Evolutionary conservation across 2,888 invertebrate genomes (phyloP).

Genomic region (Tanypteryx hageni): DNA sequence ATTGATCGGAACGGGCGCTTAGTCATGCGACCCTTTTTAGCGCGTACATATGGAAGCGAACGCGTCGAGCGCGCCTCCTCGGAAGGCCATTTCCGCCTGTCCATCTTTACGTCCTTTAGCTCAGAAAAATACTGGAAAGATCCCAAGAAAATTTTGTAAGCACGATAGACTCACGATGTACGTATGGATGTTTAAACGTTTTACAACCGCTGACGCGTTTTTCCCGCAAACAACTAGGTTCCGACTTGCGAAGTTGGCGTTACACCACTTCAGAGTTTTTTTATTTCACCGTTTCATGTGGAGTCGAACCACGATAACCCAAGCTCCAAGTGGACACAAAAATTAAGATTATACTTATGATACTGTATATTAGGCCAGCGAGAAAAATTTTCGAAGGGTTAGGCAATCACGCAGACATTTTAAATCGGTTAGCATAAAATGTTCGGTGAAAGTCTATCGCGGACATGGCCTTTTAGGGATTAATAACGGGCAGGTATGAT

Average conservation of each 20-base stretch:
- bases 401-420: no score
- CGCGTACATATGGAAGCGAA: not conserved
- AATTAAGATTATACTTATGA: no score
- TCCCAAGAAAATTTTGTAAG: not conserved
- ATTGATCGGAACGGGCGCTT: not conserved
- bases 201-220: not conserved
- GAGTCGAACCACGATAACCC: no score
- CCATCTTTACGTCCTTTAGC: not conserved
- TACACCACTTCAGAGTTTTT: not conserved
- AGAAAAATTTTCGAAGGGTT: no score
- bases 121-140: not conserved
- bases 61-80: not conserved
- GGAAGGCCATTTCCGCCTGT: not conserved
- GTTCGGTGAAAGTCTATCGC: no score
- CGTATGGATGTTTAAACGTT: not conserved
- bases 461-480: no score
- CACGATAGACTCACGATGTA: not conserved
- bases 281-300: no score
- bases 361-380: no score
- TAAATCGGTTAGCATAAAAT: no score
- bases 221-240: not conserved
- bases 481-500: no score
- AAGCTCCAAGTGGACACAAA: no score
- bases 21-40: constrained; percentile 11
- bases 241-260: not conserved